These are phyloP conservation scores for Cosmia pyralina DNA, from an alignment of 2,888 invertebrate species.

Conservation along the genomic window DNA sequence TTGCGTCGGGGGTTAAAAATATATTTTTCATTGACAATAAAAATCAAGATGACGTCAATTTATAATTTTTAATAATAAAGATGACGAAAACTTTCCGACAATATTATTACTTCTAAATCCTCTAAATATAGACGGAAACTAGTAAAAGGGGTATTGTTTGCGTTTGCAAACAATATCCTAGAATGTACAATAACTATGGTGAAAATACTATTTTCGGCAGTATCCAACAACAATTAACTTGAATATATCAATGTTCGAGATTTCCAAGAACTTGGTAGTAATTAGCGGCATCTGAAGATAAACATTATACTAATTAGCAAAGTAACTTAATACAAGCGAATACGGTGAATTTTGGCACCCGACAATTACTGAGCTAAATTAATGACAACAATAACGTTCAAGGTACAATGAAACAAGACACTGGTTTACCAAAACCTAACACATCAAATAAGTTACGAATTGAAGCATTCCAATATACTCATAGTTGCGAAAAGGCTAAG, in stretches of 20 bases:
- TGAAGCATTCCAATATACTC: neutral
- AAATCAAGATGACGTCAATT: conserved; percentile 11
- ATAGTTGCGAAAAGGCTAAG: neutral
- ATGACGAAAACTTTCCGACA: neutral
- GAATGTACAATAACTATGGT: neutral
- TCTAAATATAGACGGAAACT: conserved; percentile 10
- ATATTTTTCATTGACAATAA: conserved; percentile 5
- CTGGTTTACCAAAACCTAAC: conserved; percentile 1
- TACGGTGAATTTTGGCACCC: conserved; percentile 7
- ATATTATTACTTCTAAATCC: conserved; percentile 12
- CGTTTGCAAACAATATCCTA: neutral
- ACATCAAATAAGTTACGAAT: neutral
- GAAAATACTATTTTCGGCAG: neutral
- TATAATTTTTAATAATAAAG: conserved; percentile 1
- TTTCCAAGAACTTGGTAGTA: conserved; percentile 11
- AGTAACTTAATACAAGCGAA: conserved; percentile 20
- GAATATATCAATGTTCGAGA: neutral
- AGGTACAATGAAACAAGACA: conserved; percentile 6
- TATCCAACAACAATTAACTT: conserved; percentile 7
- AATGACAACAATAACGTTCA: conserved; percentile 9
- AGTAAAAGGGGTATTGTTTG: too few relatives aligned
- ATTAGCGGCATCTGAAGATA: conserved; percentile 10
- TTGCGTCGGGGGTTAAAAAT: neutral
- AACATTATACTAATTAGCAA: conserved; percentile 27
- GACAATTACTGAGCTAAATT: conserved; percentile 30